Conservation (phyloP, 2,888 invertebrate species). For the Melikaiella ostensackeni region DNA sequence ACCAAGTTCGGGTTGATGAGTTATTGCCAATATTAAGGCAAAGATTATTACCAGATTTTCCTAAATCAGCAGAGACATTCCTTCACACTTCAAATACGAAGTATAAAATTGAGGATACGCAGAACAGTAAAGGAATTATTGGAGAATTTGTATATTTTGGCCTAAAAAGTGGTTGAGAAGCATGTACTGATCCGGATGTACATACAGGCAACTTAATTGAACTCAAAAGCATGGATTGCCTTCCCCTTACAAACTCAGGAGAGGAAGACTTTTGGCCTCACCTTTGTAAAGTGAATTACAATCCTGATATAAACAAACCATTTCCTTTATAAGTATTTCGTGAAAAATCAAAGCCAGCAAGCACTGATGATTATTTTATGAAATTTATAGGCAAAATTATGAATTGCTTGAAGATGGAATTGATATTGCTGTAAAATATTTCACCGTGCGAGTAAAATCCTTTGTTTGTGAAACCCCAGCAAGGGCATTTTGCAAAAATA, state of each 20-base stretch:
- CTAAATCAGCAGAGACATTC: constrained; percentile 2
- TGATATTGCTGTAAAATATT: not conserved
- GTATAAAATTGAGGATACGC: constrained; percentile 10
- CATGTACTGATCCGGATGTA: constrained; percentile 11
- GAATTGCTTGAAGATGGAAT: not conserved
- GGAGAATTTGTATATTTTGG: constrained; percentile 32
- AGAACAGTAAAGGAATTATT: not conserved
- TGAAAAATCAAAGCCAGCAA: no score
- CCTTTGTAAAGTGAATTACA: no score
- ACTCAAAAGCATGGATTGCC: constrained; percentile 9
- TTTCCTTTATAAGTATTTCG: no score
- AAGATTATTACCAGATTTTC: not conserved
- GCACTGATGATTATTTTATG: no score
- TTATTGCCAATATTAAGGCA: constrained; percentile 26
- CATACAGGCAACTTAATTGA: not conserved
- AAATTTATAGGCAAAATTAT: not conserved
- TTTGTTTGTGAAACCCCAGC: no score
- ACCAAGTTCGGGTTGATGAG: constrained; percentile 12
- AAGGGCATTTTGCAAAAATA: no score
- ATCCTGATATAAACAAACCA: no score
- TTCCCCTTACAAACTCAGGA: constrained; percentile 6
- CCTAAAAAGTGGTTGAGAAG: constrained; percentile 5
- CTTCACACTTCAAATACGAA: constrained; percentile 11
- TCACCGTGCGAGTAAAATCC: not conserved
- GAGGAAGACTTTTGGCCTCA: no score